These are phyloP conservation scores for Upupa epops DNA, from an alignment of 2,113 vertebrate species.

Conservation along the genomic window DNA sequence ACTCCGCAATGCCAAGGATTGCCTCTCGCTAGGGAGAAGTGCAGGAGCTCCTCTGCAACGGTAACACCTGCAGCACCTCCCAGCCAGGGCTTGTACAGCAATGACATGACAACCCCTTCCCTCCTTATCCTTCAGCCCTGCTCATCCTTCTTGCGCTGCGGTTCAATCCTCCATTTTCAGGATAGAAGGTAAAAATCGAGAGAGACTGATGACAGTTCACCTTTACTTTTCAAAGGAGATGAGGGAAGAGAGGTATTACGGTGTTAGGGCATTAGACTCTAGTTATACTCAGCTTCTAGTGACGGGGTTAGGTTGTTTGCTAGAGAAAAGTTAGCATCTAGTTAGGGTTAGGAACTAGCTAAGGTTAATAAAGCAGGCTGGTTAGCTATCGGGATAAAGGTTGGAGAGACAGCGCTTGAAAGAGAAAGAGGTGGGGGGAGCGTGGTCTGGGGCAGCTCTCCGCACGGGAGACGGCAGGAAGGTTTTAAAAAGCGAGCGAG, in stretches of 20 bases:
- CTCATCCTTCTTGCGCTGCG: neutral
- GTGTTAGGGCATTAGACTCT: constrained; percentile 73
- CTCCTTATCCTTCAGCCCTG: neutral
- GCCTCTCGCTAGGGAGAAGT: neutral
- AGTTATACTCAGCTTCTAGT: constrained; percentile 70
- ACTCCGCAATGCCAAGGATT: neutral
- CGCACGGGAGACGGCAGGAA: constrained; percentile 11
- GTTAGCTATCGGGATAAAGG: constrained; percentile 64
- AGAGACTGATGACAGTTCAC: neutral
- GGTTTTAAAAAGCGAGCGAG: constrained; percentile 37
- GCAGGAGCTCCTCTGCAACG: neutral
- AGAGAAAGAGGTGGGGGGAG: constrained; percentile 1
- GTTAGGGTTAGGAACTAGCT: constrained; percentile 73
- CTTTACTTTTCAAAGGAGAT: constrained; percentile 5
- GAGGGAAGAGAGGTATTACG: constrained; percentile 24
- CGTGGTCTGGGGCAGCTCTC: constrained; percentile 15
- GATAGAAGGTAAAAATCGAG: constrained; percentile 53
- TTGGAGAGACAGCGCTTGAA: constrained; percentile 12
- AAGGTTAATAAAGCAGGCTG: constrained; percentile 80
- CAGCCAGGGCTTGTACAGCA: neutral
- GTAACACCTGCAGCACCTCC: neutral
- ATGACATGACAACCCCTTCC: neutral
- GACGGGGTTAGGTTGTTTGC: constrained; percentile 70
- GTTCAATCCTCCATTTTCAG: constrained; percentile 61
- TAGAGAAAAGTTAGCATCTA: constrained; percentile 74